Percentiles rank a stretch among this genome's conserved stretches.
These are phyloP conservation scores for Drosophila picticornis DNA, from an alignment of 2,888 invertebrate genomes.

Conservation along the genomic window DNA sequence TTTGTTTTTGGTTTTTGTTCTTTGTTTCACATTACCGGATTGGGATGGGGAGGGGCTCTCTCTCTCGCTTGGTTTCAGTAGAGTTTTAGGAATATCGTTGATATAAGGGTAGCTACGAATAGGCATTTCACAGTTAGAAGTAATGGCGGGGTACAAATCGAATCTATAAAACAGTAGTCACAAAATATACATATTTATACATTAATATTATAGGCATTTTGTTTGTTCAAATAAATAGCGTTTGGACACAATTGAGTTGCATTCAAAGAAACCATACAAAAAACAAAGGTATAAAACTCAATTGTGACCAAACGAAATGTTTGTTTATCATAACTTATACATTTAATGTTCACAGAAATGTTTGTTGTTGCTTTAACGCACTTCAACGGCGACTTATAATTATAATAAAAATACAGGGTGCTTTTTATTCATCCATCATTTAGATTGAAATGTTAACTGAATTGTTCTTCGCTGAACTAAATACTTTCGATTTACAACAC, in stretches of 20 bases:
- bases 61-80: slow-evolving; percentile 56
- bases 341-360: slow-evolving; percentile 66
- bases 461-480: slow-evolving; percentile 23
- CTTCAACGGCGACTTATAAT: slow-evolving; percentile 61
- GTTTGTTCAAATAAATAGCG: slow-evolving; percentile 37
- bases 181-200: slow-evolving; percentile 60
- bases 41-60: slow-evolving; percentile 40
- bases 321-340: slow-evolving; percentile 52
- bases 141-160: slow-evolving; percentile 72
- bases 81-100: slow-evolving; percentile 73
- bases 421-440: slow-evolving; percentile 7
- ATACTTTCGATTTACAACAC: slow-evolving; percentile 11
- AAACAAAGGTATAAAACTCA: slow-evolving; percentile 30
- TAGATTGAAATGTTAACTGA: slow-evolving; percentile 17
- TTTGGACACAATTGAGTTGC: slow-evolving; percentile 46
- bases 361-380: slow-evolving; percentile 65
- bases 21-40: slow-evolving; percentile 57
- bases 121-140: slow-evolving; percentile 77
- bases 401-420: slow-evolving; percentile 35
- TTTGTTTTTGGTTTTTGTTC: slow-evolving; percentile 7
- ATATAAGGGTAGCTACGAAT: slow-evolving; percentile 69
- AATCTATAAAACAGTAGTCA: slow-evolving; percentile 76
- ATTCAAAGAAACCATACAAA: slow-evolving; percentile 17
- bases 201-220: slow-evolving; percentile 37
- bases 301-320: slow-evolving; percentile 48